phyloP scores from a whole-genome alignment of 2,797 vertebrate species.

The Luscinia luscinia region DNA sequence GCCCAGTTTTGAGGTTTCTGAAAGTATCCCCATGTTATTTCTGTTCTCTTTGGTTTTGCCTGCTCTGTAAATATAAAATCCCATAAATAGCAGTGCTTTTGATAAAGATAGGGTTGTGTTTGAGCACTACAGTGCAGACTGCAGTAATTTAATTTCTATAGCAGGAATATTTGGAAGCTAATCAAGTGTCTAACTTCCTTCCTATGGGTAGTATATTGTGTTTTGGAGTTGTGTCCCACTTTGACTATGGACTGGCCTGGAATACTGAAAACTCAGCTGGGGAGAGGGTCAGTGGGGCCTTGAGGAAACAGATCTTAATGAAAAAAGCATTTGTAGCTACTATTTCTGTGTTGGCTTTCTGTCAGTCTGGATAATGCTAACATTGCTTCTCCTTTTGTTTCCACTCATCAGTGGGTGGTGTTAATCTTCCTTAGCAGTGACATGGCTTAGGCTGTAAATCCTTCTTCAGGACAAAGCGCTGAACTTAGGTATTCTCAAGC shows the following conservation, averaged over 20 bases:
- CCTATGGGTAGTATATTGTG: slow-evolving; percentile 20
- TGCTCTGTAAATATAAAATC: slow-evolving; percentile 46
- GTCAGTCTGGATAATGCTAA: neutral
- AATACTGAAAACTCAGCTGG: neutral
- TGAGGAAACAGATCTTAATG: neutral
- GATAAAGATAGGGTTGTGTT: slow-evolving; percentile 6
- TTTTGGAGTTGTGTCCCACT: neutral
- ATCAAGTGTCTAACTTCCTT: slow-evolving; percentile 27
- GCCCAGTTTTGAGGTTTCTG: slow-evolving; percentile 16
- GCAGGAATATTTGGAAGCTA: slow-evolving; percentile 13
- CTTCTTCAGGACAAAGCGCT: neutral
- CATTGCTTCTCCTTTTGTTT: slow-evolving; percentile 22
- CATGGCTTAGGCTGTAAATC: slow-evolving; percentile 6
- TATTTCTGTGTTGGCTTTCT: slow-evolving; percentile 1
- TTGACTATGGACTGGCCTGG: neutral
- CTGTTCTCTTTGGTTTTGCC: slow-evolving; percentile 25
- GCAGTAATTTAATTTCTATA: neutral
- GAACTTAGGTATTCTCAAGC: neutral
- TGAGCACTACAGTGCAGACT: neutral
- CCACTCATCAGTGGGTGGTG: neutral
- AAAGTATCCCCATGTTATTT: slow-evolving; percentile 40
- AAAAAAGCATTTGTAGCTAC: neutral
- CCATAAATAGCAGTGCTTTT: slow-evolving; percentile 31
- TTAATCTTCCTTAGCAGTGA: neutral
- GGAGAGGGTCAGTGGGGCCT: neutral